These are phyloP conservation scores for Silurus glanis DNA, from an alignment of 2,113 vertebrate genomes.

Conservation along the genomic window DNA sequence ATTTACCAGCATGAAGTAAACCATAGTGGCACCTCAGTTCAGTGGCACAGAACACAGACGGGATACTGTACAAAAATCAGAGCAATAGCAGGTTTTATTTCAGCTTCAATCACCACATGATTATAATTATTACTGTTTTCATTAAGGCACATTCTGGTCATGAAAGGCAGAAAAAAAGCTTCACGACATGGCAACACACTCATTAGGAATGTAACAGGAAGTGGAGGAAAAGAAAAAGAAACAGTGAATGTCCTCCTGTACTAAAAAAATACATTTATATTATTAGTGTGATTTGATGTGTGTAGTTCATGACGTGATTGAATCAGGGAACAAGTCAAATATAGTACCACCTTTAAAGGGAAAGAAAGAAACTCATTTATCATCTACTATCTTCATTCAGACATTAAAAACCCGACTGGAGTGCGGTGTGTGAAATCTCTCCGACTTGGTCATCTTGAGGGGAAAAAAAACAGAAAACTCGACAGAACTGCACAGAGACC, in stretches of 20 bases:
- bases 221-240: not conserved
- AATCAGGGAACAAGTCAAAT: slow-evolving; percentile 32
- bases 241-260: not conserved
- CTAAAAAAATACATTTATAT: slow-evolving; percentile 25
- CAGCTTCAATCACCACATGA: slow-evolving; percentile 40
- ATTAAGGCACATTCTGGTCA: slow-evolving; percentile 68
- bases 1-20: slow-evolving; percentile 29
- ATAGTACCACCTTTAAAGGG: slow-evolving; percentile 28
- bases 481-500: slow-evolving; percentile 21
- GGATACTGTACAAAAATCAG: slow-evolving; percentile 26
- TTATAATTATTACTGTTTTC: slow-evolving; percentile 47
- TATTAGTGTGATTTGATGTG: not conserved
- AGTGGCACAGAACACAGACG: slow-evolving; percentile 5
- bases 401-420: not conserved
- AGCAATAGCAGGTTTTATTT: slow-evolving; percentile 43
- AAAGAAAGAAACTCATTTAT: not conserved
- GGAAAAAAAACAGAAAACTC: slow-evolving; percentile 1
- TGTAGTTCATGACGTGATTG: slow-evolving; percentile 32
- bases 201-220: slow-evolving; percentile 41
- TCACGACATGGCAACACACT: slow-evolving; percentile 29
- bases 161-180: slow-evolving; percentile 55
- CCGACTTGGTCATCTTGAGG: slow-evolving; percentile 35
- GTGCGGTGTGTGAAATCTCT: not conserved
- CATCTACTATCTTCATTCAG: slow-evolving; percentile 9
- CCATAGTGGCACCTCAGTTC: slow-evolving; percentile 15